Conservation (phyloP, 2,113 vertebrate genomes). For the Pituophis catenifer region DNA sequence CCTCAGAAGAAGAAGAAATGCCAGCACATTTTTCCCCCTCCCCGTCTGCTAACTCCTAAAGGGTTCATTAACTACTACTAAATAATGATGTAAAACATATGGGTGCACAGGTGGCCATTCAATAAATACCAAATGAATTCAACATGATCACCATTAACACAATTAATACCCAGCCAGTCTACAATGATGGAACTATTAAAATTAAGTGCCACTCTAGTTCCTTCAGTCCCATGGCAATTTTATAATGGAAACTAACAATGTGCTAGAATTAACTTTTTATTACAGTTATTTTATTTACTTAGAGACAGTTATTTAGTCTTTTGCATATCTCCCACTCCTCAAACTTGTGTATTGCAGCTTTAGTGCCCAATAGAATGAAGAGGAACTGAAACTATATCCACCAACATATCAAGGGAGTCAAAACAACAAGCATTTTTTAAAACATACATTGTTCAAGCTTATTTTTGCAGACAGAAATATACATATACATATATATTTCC, state of each 20-base stretch:
- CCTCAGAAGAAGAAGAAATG: conserved; percentile 45
- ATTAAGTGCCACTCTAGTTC: conserved; percentile 61
- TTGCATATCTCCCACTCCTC: conserved; percentile 16
- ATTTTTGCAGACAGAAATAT: not conserved
- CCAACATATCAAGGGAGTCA: conserved; percentile 26
- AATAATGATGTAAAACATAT: conserved; percentile 75
- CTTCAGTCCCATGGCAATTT: conserved; percentile 58
- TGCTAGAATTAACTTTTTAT: conserved; percentile 60
- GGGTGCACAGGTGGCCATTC: conserved; percentile 72
- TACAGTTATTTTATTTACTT: conserved; percentile 65
- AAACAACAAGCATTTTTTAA: conserved; percentile 15
- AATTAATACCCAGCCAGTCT: conserved; percentile 73
- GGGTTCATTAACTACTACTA: conserved; percentile 73
- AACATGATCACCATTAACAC: conserved; percentile 73
- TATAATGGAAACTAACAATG: conserved; percentile 68
- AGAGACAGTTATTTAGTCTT: conserved; percentile 22
- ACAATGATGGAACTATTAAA: conserved; percentile 67
- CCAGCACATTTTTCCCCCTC: conserved; percentile 65
- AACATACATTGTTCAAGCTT: conserved; percentile 19
- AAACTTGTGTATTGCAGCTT: not conserved
- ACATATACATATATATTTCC: too few species aligned
- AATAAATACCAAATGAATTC: conserved; percentile 74
- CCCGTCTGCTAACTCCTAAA: conserved; percentile 64
- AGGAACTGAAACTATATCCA: conserved; percentile 16
- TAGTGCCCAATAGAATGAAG: not conserved